These are phyloP conservation scores for Rhyacichthys aspro DNA, from an alignment of 2,797 vertebrate species.

Conservation along the genomic window DNA sequence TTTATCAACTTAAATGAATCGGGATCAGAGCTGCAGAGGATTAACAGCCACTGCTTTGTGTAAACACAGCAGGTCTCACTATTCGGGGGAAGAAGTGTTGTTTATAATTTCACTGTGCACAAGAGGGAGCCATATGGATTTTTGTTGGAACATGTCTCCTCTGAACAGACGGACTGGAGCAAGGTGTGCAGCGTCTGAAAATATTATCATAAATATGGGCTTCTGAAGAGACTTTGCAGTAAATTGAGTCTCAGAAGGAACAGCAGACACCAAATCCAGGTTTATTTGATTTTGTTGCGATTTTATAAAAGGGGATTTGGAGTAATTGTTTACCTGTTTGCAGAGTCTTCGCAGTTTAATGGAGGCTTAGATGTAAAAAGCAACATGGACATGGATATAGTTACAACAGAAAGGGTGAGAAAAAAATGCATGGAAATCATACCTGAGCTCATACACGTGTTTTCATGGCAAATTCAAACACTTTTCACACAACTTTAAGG, in stretches of 20 bases:
- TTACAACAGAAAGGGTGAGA: no score
- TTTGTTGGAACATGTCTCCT: constrained; percentile 17
- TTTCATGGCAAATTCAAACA: no score
- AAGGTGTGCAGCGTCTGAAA: constrained; percentile 4
- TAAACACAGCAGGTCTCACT: constrained; percentile 19
- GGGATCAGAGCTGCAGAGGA: constrained; percentile 3
- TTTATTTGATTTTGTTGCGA: background rate
- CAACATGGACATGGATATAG: no score
- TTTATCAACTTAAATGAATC: constrained; percentile 23
- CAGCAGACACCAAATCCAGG: background rate
- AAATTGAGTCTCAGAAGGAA: background rate
- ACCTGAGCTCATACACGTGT: no score
- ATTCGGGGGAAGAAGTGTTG: background rate
- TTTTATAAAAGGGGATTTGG: constrained; percentile 1
- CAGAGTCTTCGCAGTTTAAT: background rate
- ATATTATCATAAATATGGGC: constrained; percentile 5
- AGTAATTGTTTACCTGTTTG: no score
- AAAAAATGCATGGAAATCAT: no score
- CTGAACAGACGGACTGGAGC: constrained; percentile 2
- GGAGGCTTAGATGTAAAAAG: background rate
- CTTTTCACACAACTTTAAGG: no score
- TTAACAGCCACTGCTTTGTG: constrained; percentile 16
- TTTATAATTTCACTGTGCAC: constrained; percentile 17
- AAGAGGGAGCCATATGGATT: constrained; percentile 31
- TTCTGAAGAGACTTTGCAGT: background rate